Conservation (phyloP, 2,888 invertebrate species). For the Griposia aprilina region DNA sequence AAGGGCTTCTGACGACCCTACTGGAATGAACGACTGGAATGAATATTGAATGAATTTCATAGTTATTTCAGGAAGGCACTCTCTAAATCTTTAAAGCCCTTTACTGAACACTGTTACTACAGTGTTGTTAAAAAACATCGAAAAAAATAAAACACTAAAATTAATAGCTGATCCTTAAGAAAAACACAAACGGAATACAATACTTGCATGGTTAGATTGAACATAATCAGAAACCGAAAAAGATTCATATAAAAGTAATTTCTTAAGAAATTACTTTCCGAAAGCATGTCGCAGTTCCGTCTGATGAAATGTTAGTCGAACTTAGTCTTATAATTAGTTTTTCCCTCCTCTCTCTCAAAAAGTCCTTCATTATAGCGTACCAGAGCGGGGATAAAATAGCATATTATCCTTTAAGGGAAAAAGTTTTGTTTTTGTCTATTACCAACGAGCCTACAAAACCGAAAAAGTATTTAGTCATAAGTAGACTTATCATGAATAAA, state of each 20-base stretch:
- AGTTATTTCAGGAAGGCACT: neutral
- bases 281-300: neutral
- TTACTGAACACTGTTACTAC: neutral
- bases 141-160: neutral
- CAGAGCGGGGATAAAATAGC: no score
- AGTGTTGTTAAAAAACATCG: neutral
- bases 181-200: neutral
- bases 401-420: no score
- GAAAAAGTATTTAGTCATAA: no score
- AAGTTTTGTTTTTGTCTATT: no score
- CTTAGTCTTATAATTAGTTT: no score
- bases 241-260: neutral
- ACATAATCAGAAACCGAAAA: neutral
- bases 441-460: no score
- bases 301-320: neutral
- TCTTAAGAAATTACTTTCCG: neutral
- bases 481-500: no score
- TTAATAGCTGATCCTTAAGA: neutral
- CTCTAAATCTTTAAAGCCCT: no score
- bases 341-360: no score
- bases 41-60: neutral
- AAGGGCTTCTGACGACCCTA: neutral
- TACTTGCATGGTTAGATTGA: neutral
- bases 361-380: no score
- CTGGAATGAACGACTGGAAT: no score